These are phyloP conservation scores for Magallana gigas DNA, from an alignment of 1,140 invertebrate genomes.

Conservation along the genomic window DNA sequence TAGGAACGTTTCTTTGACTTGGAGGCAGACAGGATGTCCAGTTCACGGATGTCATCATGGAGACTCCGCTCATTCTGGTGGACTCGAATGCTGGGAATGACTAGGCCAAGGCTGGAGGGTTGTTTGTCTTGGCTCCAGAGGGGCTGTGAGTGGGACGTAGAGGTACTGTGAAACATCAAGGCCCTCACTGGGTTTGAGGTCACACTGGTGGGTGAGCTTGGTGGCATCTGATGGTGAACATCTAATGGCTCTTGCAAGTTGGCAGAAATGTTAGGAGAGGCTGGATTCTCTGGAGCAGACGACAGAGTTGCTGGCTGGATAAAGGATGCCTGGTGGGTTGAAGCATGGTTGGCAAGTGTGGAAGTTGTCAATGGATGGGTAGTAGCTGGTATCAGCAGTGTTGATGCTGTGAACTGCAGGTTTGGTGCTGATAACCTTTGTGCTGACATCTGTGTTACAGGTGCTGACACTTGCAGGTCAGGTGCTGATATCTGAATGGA, in stretches of 20 bases:
- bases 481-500: too few species aligned
- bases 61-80: slow-evolving; percentile 21
- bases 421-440: too few species aligned
- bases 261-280: too few species aligned
- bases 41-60: neutral
- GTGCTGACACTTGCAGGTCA: too few species aligned
- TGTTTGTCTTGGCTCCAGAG: neutral
- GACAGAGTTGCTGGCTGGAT: neutral
- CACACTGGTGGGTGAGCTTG: too few species aligned
- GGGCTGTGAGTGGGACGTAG: neutral
- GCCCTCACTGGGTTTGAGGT: too few species aligned
- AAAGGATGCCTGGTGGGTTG: neutral
- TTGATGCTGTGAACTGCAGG: neutral
- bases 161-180: neutral
- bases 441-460: too few species aligned
- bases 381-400: neutral
- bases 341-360: neutral
- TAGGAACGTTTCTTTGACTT: neutral
- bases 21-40: neutral
- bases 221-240: too few species aligned
- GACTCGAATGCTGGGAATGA: slow-evolving; percentile 5
- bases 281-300: too few species aligned
- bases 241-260: too few species aligned
- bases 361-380: neutral
- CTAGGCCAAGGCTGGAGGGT: neutral